These are phyloP conservation scores for Aythya baeri DNA, from an alignment of 2,113 vertebrate species.

Conservation along the genomic window DNA sequence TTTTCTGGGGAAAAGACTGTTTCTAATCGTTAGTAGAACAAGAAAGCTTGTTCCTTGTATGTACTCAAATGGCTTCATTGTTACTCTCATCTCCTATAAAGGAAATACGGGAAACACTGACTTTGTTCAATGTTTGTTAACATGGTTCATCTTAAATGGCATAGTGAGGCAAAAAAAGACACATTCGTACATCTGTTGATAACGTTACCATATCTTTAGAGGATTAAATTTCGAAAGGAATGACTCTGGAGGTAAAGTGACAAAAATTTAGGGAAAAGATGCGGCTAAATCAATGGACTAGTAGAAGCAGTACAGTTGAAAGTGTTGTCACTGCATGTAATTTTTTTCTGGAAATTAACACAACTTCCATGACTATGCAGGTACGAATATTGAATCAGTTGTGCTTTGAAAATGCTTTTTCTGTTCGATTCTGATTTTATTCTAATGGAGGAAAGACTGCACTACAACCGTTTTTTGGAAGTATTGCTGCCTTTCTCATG, in stretches of 20 bases:
- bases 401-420: not conserved
- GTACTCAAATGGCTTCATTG: not conserved
- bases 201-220: not conserved
- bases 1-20: not conserved
- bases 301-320: not conserved
- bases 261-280: not conserved
- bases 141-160: not conserved
- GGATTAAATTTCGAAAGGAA: not conserved
- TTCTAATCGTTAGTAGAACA: not conserved
- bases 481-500: not conserved
- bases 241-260: not conserved
- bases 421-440: not conserved
- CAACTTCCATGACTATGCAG: not conserved
- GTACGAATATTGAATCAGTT: not conserved
- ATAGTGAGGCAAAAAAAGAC: not conserved
- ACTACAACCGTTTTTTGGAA: not conserved
- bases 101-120: not conserved
- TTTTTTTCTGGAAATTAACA: not conserved
- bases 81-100: not conserved
- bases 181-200: not conserved
- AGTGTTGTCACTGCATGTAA: not conserved
- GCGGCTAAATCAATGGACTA: not conserved
- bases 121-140: not conserved
- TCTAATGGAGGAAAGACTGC: not conserved
- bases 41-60: not conserved